Evolutionary conservation across 2,113 vertebrate species (phyloP), one percentile per base, ranked within the genome.

Genomic region (Elaphurus davidianus): DNA sequence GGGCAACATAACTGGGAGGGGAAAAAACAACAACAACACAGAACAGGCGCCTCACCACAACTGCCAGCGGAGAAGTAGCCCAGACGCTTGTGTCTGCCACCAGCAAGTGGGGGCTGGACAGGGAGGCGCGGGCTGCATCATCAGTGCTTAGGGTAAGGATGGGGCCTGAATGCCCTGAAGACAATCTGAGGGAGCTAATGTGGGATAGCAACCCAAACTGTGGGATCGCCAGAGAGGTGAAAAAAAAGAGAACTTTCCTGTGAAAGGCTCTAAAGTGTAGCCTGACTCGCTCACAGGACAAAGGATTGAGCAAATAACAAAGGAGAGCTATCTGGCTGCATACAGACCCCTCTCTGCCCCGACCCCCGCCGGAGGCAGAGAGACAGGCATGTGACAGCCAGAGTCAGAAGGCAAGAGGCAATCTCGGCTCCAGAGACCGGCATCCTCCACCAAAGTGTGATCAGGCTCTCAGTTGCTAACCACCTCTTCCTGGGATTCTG

Each of bases 281-380:
- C n/a, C 67, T 71, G 67, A 71, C 67, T 71, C 4, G 1, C 64
- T 71, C 67, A 71, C 19, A 40, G 67, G 36, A 71, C n/a, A 71
- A 40, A 71, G 19, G 19, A 71, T 40, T 23, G 19, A 71, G n/a
- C 5, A 0, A 40, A 71, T 40, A 71, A 36, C 67, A 71, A 71
- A 71, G n/a, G n/a, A 40, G 67, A 71, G 67, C 67, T 23, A 40
- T 10, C 67, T 17, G 36, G 19, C n/a, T 6, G n/a, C 0, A 2
- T 40, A 13, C 19, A 40, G 67, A 36, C 67, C 10, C n/a, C 67
- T 23, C 19, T 5, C 36, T 13, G 47, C 47, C 1, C 10, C 5
- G 2, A 36, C n/a, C 17, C 52, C 17, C 1, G 0, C 10, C 0
- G 0, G 10, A 6, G 67, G 67, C 67, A 40, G 67, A 40, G 36